Evolutionary conservation across 2,797 vertebrate genomes (phyloP).

Genomic region (Sebastes matsubarae): DNA sequence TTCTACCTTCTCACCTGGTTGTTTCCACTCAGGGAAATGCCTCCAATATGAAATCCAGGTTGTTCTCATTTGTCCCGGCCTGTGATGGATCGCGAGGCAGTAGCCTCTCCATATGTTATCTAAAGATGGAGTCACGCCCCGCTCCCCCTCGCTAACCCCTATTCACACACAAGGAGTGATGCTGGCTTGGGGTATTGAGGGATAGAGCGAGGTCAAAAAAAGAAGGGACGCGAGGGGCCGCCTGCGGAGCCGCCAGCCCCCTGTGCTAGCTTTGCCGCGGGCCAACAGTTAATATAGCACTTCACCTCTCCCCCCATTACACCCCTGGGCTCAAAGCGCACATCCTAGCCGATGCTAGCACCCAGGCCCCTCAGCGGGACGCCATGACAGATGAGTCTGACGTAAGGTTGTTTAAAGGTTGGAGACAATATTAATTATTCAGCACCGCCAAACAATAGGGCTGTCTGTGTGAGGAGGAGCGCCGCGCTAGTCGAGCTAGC

Average conservation of each 20-base stretch:
- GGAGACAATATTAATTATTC: slow-evolving; percentile 82
- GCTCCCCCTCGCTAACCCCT: slow-evolving; percentile 56
- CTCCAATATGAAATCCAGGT: slow-evolving; percentile 67
- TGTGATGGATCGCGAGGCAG: slow-evolving; percentile 75
- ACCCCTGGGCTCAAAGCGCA: slow-evolving; percentile 56
- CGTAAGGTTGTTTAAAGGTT: slow-evolving; percentile 85
- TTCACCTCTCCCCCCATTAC: slow-evolving; percentile 65
- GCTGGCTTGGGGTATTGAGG: slow-evolving; percentile 58
- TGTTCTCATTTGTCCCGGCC: slow-evolving; percentile 73
- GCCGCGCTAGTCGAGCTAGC: slow-evolving; percentile 57
- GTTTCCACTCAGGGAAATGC: slow-evolving; percentile 58
- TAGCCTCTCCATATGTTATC: slow-evolving; percentile 78
- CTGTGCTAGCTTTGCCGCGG: slow-evolving; percentile 61
- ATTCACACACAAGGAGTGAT: slow-evolving; percentile 69
- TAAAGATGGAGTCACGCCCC: slow-evolving; percentile 69
- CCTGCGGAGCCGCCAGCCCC: slow-evolving; percentile 35
- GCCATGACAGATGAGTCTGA: slow-evolving; percentile 81
- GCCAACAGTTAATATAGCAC: slow-evolving; percentile 79
- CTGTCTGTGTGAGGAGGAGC: slow-evolving; percentile 51
- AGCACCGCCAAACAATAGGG: slow-evolving; percentile 70
- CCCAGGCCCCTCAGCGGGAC: slow-evolving; percentile 58
- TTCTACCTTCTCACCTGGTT: slow-evolving; percentile 39
- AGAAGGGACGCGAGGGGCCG: slow-evolving; percentile 42
- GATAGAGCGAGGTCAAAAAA: slow-evolving; percentile 63
- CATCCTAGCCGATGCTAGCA: slow-evolving; percentile 61